Evolutionary conservation across 2,888 invertebrate genomes (phyloP), one percentile per base, ranked within the genome.

Genomic region (Saturnia japonica): DNA sequence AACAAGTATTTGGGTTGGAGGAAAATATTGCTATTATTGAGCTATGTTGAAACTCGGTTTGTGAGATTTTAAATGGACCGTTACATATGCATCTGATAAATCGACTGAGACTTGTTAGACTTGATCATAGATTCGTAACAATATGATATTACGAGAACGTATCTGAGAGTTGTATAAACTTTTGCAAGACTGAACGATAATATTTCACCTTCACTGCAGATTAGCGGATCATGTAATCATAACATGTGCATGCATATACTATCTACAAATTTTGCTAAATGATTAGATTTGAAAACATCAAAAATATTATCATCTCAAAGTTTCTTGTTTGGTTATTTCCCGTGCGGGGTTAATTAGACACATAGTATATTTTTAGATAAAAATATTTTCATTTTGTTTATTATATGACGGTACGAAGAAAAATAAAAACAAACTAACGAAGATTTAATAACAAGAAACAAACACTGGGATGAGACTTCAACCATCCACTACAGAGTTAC

Each of bases 21-120:
- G 11, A 64, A 64, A 64, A 64, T 40, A 64, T 64, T 40, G 40
- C 64, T n/a, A 64, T 64, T 64, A 64, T 64, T 40, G n/a, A 64
- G 40, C 64, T 40, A 64, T 64, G 64, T 22, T 11, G 34, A 34
- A 64, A 64, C 40, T 34, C n/a, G 64, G 1, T n/a, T n/a, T 34
- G 64, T 40, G 8, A 64, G 64, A 40, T 40, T 64, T 8, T 40
- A 40, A 64, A 64, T n/a, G 40, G 28, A 64, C 62, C 9, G n/a
- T 7, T 51, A 51, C 19, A 19, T 47, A 47, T 47, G n/a, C 54
- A 22, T 54, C 9, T 54, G 22, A 54, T 54, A 54, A 54, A 54
- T 22, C 22, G 54, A 54, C 54, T 54, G 22, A 54, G 54, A 54
- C 40, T 19, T 19, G 40, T 64, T 64, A 64, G 40, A 64, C 64